Evolutionary conservation across 2,888 invertebrate species (phyloP).

Genomic region (Perithous albicinctus): DNA sequence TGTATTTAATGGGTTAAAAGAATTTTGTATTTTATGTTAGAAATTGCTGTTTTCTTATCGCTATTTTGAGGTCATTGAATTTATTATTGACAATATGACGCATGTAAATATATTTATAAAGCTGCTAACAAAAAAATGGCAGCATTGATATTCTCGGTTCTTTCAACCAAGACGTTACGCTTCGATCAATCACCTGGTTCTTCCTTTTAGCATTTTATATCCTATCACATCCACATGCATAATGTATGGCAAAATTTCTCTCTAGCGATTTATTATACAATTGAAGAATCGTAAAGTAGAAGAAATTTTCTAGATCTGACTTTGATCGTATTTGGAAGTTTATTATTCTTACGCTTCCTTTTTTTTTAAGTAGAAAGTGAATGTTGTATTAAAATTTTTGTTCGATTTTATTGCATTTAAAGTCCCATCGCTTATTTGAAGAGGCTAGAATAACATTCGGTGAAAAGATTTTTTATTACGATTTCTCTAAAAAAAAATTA

Average conservation of each 20-base stretch:
- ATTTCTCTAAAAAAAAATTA: no score
- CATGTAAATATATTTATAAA: not conserved
- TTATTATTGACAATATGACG: not conserved
- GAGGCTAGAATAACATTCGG: no score
- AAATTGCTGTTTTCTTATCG: not conserved
- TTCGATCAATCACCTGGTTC: constrained; percentile 39
- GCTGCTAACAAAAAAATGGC: not conserved
- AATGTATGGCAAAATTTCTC: not conserved
- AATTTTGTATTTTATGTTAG: not conserved
- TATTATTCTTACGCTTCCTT: not conserved
- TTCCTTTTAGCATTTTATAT: constrained; percentile 42
- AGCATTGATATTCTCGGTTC: constrained; percentile 18
- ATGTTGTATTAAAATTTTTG: not conserved
- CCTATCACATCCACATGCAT: constrained; percentile 11
- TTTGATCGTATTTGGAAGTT: not conserved
- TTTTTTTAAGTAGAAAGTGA: not conserved
- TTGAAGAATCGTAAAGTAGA: not conserved
- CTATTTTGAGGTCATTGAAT: not conserved
- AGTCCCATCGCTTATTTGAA: not conserved
- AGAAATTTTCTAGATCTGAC: not conserved
- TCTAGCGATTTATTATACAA: not conserved
- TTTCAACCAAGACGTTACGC: constrained; percentile 53
- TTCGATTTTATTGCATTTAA: not conserved
- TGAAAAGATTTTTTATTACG: no score
- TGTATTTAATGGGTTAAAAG: not conserved